Base-by-base conservation (phyloP, 53 echinoderm and acorn worm species). In the Echinarachnius parma region DNA sequence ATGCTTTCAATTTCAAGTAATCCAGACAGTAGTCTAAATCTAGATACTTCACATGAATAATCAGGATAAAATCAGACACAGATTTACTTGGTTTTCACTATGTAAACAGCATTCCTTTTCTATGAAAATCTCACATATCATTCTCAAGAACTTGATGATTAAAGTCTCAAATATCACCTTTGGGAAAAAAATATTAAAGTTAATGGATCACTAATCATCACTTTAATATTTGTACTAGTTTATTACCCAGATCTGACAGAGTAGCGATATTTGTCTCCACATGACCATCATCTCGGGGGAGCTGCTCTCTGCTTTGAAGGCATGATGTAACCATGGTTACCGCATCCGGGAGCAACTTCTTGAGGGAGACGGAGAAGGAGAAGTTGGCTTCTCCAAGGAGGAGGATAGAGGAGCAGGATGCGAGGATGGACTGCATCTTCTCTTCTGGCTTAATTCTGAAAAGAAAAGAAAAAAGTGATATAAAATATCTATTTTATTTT, bases 341-440 rank as follows among this genome's bases (percentile, higher is more conserved):
- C 16, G 9, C 37, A 16, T 30, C 14, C 4, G 36, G 32, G 27
- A 88, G 65, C 21, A 80, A 30, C 57, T 85, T 85, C 39, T 23
- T 60, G 19, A 92, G 48, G 1, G 85, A 83, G 32, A 69, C 59
- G 9, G 98, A 72, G 60, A 98, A 98, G 33, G 98, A 92, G 75
- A 98, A 98, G 61, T 92, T 92, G 8, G 88, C 98, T 44, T 98
- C 98, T 3, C 98, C 98, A 5, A 98, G 84, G 20, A 98, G 83
- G 3, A 98, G 62, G 46, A 95, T 56, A 3, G 74, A 72, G 19
- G 4, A 9, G 29, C 74, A 72, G 25, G 3, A 4, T 7, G 25
- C 24, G n/a, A 72, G 44, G 18, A 28, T 23, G 20, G 37, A 37
- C 42, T 72, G 55, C 74, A 72, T 72, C 39, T 27, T 72, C 8